A percentile compares a stretch with the other conserved stretches of the same genome.
These are phyloP conservation scores for Eulemur rubriventer DNA, from an alignment of 2,797 vertebrate species.

Conservation along the genomic window DNA sequence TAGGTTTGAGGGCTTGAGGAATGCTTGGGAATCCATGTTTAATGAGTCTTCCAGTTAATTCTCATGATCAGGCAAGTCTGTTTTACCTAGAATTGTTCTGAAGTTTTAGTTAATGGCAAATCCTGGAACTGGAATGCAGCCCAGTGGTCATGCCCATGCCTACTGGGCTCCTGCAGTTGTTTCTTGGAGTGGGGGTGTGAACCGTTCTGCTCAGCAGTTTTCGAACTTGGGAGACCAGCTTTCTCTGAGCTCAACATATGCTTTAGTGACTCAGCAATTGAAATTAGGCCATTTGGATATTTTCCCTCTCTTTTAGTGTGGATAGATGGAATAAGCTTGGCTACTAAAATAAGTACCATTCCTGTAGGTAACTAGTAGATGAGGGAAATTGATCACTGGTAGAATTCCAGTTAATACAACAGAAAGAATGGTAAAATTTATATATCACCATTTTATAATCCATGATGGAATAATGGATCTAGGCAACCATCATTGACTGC, in stretches of 20 bases:
- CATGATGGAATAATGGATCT: neutral
- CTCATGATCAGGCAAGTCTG: neutral
- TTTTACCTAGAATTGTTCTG: neutral
- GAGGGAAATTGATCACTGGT: neutral
- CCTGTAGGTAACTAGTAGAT: neutral
- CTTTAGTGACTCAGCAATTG: slow-evolving; percentile 45
- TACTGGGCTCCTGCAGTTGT: neutral
- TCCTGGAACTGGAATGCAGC: neutral
- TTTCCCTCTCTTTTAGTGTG: neutral
- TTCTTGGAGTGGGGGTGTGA: neutral
- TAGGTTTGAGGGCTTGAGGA: neutral
- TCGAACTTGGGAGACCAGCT: neutral
- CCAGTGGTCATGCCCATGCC: neutral
- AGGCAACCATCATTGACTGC: neutral
- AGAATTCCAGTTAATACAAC: slow-evolving; percentile 20
- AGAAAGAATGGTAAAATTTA: neutral
- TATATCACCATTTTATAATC: neutral
- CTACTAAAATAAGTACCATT: slow-evolving; percentile 38
- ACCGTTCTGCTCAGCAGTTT: neutral
- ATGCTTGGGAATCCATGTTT: neutral
- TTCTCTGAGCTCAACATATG: neutral
- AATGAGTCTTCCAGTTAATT: neutral
- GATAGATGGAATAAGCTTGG: neutral
- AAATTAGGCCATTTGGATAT: slow-evolving; percentile 15
- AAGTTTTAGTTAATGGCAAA: neutral